Evolutionary conservation across 2,797 vertebrate genomes (phyloP), one percentile per base, ranked within the genome.

Genomic region (Rhincodon typus): DNA sequence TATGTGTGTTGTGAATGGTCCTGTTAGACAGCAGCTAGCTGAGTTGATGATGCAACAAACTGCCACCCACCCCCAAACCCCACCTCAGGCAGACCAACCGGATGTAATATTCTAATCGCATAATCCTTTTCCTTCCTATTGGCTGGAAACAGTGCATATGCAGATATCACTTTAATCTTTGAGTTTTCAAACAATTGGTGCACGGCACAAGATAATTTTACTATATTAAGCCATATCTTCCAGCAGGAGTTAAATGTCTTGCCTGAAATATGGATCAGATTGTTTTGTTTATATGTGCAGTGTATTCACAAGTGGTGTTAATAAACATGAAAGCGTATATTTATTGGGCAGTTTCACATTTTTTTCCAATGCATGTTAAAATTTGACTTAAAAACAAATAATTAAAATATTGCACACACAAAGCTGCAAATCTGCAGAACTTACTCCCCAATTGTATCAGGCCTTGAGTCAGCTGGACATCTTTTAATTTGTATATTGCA

Each of bases 81-180:
- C 96, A 96, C 96, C 96, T 96, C 95, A 96, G 90, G 90, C 90
- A 96, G 87, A 96, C 97, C 97, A 98, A 97, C 97, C 96, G 96
- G 96, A 96, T 96, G 96, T 96, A 30, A 96, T 96, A 95, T 91
- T 94, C 96, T 96, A 97, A 97, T 96, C 95, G 96, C 96, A 96
- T 96, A 97, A 97, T 96, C 96, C 96, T 94, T 74, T 77, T 67
- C 57, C 23, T 34, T 53, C 70, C 50, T 69, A 96, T 96, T 96
- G 96, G 97, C 97, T 97, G 70, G 30, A 96, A 96, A 95, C 96
- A 97, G 97, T 97, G 97, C 97, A 97, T 97, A 96, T 74, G 53
- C 70, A 95, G 70, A 77, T 23, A 93, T 57, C 50, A n/a, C 57
- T 34, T 77, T 95, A 46, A 96, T 96, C 30, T 57, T 46, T 96